phyloP scores from a whole-genome alignment of 2,888 invertebrate species.

The Branchipolynoe longqiensis region DNA sequence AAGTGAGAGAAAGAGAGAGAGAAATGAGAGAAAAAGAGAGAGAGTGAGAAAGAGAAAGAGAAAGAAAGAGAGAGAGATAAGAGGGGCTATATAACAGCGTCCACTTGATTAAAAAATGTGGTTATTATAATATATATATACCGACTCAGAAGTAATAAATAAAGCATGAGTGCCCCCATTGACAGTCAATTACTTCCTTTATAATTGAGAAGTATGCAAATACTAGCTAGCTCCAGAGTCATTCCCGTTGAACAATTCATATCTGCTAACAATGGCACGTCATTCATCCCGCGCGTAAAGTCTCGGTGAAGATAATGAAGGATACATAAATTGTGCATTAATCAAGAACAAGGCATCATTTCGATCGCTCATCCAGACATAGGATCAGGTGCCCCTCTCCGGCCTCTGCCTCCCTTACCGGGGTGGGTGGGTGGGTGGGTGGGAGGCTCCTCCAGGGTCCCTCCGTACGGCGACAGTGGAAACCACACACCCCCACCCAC shows the following conservation, averaged over 20 bases:
- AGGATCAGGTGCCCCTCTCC: background rate
- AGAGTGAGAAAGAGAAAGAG: too few species aligned
- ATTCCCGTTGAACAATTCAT: constrained; percentile 42
- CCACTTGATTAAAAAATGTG: too few species aligned
- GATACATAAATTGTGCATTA: constrained; percentile 49
- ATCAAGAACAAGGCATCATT: constrained; percentile 27
- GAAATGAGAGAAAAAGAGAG: too few species aligned
- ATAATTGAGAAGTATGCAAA: constrained; percentile 42
- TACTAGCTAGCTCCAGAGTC: background rate
- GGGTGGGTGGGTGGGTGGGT: too few species aligned
- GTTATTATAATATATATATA: too few species aligned
- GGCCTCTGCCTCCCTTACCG: background rate
- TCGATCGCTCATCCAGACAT: constrained; percentile 26
- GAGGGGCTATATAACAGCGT: too few species aligned
- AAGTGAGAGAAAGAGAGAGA: too few species aligned
- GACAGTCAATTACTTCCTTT: constrained; percentile 10
- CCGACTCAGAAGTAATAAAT: too few species aligned
- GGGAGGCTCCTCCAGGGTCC: background rate
- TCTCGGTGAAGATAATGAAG: background rate
- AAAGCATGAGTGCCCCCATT: too few species aligned
- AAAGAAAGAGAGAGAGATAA: too few species aligned
- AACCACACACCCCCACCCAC: background rate
- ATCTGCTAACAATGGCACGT: constrained; percentile 36
- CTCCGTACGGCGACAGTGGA: background rate
- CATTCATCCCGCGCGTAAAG: constrained; percentile 8